Conservation (phyloP, 2,113 vertebrate genomes). For the Mesocricetus auratus region DNA sequence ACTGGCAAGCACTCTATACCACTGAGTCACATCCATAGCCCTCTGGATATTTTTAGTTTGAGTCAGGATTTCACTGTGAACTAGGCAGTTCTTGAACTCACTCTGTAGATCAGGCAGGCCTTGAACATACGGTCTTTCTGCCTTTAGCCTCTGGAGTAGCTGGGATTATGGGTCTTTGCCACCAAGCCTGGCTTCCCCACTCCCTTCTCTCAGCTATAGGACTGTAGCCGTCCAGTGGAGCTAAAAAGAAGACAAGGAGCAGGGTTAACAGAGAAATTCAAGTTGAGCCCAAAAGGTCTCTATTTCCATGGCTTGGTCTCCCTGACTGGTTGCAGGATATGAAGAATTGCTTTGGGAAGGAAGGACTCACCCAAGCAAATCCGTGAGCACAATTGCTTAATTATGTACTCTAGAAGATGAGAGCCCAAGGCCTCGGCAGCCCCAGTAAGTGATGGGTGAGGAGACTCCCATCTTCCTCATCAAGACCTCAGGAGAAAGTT, state of each 20-base stretch:
- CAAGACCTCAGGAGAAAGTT: no score
- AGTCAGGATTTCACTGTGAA: neutral
- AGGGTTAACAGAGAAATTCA: neutral
- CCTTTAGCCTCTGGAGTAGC: neutral
- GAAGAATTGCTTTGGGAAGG: neutral
- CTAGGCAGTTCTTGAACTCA: neutral
- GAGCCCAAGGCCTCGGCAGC: neutral
- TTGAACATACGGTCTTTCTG: neutral
- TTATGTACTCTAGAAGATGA: accelerated
- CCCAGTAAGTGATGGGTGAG: neutral
- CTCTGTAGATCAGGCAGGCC: neutral
- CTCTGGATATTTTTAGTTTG: neutral
- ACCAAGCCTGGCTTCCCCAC: neutral
- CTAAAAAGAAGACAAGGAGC: neutral
- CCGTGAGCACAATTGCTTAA: accelerated
- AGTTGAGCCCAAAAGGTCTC: accelerated
- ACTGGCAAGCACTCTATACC: no score
- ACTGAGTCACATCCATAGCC: neutral
- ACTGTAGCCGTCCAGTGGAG: neutral
- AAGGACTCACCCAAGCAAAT: neutral
- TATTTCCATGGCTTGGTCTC: neutral
- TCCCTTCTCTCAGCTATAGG: neutral
- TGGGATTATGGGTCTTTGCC: neutral
- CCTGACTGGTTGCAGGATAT: no score
- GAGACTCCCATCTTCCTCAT: neutral